These are phyloP conservation scores for Mythimna vitellina DNA, from an alignment of 2,888 invertebrate genomes.

Conservation along the genomic window DNA sequence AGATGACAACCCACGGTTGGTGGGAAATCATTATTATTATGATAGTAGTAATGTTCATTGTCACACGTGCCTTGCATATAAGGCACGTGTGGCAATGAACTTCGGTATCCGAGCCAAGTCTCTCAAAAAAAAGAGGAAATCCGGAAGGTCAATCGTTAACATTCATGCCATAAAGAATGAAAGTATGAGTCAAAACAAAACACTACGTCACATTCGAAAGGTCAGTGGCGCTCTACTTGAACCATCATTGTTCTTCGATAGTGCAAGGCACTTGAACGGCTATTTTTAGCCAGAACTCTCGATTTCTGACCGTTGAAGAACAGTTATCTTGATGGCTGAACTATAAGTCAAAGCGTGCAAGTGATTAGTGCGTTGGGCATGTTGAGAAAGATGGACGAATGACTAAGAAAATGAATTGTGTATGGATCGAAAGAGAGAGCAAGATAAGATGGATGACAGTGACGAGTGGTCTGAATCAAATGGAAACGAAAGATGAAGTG, in stretches of 20 bases:
- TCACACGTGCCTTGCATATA: neutral
- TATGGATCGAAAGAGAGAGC: neutral
- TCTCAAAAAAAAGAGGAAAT: constrained; percentile 11
- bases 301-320: constrained; percentile 56
- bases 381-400: constrained; percentile 5
- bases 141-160: constrained; percentile 8
- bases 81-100: constrained; percentile 11
- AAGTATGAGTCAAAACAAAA: constrained; percentile 13
- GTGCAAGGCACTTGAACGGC: constrained; percentile 27
- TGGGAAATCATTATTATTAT: too few species aligned
- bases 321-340: constrained; percentile 30
- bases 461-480: neutral
- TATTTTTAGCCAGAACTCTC: constrained; percentile 64
- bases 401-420: neutral
- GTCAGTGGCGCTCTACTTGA: constrained; percentile 31
- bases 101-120: neutral
- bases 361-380: constrained; percentile 14
- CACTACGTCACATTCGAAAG: constrained; percentile 16
- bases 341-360: constrained; percentile 11
- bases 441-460: neutral
- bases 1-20: too few species aligned
- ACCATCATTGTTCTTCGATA: constrained; percentile 35
- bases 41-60: too few species aligned
- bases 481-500: neutral
- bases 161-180: constrained; percentile 13